Evolutionary conservation across 2,113 vertebrate genomes (phyloP), one percentile per base, ranked within the genome.

Genomic region (Sisor rabdophorus): DNA sequence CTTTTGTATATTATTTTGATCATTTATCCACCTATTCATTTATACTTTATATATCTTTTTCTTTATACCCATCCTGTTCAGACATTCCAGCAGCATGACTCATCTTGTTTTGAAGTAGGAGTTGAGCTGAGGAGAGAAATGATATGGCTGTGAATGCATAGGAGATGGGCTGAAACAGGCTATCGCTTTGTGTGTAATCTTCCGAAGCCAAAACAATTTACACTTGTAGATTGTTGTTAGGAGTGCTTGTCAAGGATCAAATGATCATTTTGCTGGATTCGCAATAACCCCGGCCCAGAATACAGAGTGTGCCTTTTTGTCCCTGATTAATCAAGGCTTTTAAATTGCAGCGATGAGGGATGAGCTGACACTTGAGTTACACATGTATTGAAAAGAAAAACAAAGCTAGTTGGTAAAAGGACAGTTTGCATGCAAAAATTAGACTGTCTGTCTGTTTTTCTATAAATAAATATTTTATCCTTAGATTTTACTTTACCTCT

Each of bases 131-230:
- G 59, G 30, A 75, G 28, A 64, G 73, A 54, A 65, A 36, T 67
- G 64, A 44, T 16, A 76, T 76, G 53, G 24, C n/a, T 67, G 32
- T 28, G 32, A 67, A 12, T n/a, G 52, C 24, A 30, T 76, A 30
- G 73, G 61, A 67, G 30, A 75, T 26, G 60, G 73, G n/a, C 73
- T 76, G 74, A 76, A 67, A 76, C 63, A 20, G 74, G 32, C 74
- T 30, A 67, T 67, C 32, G 3, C 61, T 10, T 65, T 63, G 50
- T 56, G 63, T 44, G 59, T 40, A 44, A 65, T 64, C 73, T 67
- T 40, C 61, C 30, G 5, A 67, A 67, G 61, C 61, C 61, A 56
- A 67, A 73, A 76, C 48, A 55, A 65, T 65, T 64, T 54, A 54
- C 24, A 53, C 60, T 61, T 24, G 20, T 54, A 53, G 59, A 75